Evolutionary conservation across 2,113 vertebrate species (phyloP), one percentile per base, ranked within the genome.

Genomic region (Triplophysa dalaica): DNA sequence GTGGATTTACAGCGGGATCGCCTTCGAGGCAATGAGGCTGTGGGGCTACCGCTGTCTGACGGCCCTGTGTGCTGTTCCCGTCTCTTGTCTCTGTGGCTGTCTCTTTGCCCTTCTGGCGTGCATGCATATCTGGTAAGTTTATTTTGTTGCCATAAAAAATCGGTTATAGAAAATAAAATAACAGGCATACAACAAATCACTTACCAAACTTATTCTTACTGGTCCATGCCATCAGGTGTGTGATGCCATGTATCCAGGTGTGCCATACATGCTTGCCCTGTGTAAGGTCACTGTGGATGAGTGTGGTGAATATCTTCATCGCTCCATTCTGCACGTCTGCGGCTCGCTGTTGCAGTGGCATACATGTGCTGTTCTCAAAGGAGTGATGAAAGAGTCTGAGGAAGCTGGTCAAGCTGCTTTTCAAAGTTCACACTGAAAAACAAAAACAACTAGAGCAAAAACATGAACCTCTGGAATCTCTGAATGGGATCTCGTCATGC

Each of bases 21-120:
- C 87, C 24, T 94, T 94, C 60, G 93, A 94, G 85, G 81, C 68
- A n/a, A 78, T 89, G 9, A 89, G 90, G 11, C 75, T 93, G 24
- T 94, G 92, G 93, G 89, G 90, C 1, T 94, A 94, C 79, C 87
- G 90, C 13, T 85, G 90, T 84, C 89, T 94, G 26, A 91, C 93
- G 0, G 10, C 91, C 77, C 84, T 95, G 64, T 89, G 90, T 3
- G 92, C 93, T 0, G 85, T 94, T 45, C 94, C 93, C 0, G 83
- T 93, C 0, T 93, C 94, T 33, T 78, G 93, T 19, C 75, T 94
- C 16, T 90, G 91, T 4, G 93, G 93, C 11, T 67, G 91, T 10
- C 86, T 92, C 9, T 87, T 95, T 70, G 93, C 92, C 24, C 7
- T 91, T 41, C 87, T 94, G 0, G 89, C 91, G 79, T 92, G 91